Evolutionary conservation across 2,888 invertebrate genomes (phyloP).

Genomic region (Adelognathus sp.): DNA sequence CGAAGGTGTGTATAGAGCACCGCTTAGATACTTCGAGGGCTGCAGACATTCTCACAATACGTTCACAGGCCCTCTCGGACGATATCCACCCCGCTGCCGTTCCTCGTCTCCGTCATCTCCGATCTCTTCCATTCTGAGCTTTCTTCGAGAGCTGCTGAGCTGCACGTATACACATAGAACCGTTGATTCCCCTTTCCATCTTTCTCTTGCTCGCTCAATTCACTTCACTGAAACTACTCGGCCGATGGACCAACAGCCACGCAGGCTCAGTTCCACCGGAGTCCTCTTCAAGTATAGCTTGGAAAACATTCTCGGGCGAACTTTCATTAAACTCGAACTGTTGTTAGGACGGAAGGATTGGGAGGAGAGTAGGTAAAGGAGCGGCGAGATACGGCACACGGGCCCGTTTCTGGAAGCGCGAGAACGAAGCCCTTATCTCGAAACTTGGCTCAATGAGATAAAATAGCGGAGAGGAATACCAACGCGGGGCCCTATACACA

Average conservation of each 20-base stretch:
- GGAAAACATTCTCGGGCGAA: constrained; percentile 60
- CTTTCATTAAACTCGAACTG: constrained; percentile 71
- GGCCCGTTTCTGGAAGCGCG: constrained; percentile 32
- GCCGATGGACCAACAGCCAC: constrained; percentile 41
- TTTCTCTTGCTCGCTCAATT: constrained; percentile 17
- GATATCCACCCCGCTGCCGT: neutral
- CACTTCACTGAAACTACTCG: constrained; percentile 19
- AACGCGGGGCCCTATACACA: neutral
- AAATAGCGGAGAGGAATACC: constrained; percentile 35
- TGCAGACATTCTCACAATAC: constrained; percentile 46
- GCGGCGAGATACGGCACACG: neutral
- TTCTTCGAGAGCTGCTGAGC: constrained; percentile 24
- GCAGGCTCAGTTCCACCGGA: neutral
- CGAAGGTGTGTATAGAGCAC: neutral
- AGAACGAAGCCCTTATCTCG: constrained; percentile 67
- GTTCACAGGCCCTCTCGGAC: constrained; percentile 4
- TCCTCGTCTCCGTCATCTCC: neutral
- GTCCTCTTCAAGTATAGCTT: constrained; percentile 41
- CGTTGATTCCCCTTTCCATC: constrained; percentile 26
- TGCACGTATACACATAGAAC: constrained; percentile 33
- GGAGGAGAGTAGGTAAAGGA: neutral
- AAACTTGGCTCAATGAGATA: constrained; percentile 74
- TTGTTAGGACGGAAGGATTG: neutral
- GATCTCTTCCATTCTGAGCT: constrained; percentile 16
- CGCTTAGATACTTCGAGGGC: neutral